Evolutionary conservation across 1,140 invertebrate species (phyloP).

Genomic region (Zaprionus lachaisei): DNA sequence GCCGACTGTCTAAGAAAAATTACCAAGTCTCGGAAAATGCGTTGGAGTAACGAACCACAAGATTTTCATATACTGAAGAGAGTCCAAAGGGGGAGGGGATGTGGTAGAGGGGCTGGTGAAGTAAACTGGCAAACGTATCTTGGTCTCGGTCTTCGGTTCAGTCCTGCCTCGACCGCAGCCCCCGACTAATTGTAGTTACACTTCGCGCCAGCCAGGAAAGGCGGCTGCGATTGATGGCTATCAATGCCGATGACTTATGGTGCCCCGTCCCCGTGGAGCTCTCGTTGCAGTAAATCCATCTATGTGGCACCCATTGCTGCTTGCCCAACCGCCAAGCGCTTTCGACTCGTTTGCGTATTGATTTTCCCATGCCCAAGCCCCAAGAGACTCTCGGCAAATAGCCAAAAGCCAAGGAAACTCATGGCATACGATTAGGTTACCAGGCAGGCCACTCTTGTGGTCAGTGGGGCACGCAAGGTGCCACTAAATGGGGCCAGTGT

Average conservation of each 20-base stretch:
- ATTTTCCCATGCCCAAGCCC: conserved; percentile 57
- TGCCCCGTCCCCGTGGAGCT: conserved; percentile 29
- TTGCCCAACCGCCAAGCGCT: conserved; percentile 41
- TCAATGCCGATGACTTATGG: conserved; percentile 82
- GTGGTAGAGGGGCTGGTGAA: background rate
- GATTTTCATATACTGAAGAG: conserved; percentile 58
- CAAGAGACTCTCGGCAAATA: conserved; percentile 57
- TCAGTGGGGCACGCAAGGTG: conserved; percentile 18
- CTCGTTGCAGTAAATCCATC: conserved; percentile 64
- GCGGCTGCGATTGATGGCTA: conserved; percentile 79
- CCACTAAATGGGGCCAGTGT: conserved; percentile 24
- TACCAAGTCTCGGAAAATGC: conserved; percentile 77
- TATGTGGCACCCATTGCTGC: conserved; percentile 66
- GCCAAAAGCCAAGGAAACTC: conserved; percentile 49
- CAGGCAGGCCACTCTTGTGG: conserved; percentile 9
- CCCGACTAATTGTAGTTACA: conserved; percentile 77
- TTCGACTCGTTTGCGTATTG: conserved; percentile 56
- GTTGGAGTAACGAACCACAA: conserved; percentile 74
- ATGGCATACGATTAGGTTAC: conserved; percentile 30
- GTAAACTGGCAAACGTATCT: conserved; percentile 22
- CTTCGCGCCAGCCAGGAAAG: conserved; percentile 71
- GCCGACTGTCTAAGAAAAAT: conserved; percentile 72
- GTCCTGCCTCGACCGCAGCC: conserved; percentile 39
- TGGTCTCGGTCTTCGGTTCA: conserved; percentile 8
- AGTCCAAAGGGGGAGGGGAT: background rate